phyloP scores from a whole-genome alignment of 2,113 vertebrate genomes.

The Loxodonta africana region DNA sequence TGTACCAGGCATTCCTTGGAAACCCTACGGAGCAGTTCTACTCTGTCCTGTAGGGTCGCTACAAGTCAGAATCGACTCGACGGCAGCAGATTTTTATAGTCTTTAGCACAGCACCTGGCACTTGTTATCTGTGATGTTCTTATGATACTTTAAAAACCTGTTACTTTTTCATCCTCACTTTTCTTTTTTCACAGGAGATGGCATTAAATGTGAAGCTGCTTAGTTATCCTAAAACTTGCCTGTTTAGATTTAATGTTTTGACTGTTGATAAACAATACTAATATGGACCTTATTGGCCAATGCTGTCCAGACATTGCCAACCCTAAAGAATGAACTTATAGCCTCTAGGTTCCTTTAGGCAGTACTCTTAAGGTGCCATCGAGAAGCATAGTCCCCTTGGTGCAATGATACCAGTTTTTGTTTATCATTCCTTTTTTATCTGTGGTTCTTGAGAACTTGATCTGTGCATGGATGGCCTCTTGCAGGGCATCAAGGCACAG shows the following conservation, averaged over 20 bases:
- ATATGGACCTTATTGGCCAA: not conserved
- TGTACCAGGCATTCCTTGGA: too few species aligned
- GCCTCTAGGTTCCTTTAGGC: not conserved
- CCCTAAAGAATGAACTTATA: not conserved
- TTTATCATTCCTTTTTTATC: not conserved
- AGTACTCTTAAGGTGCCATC: not conserved
- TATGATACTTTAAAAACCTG: not conserved
- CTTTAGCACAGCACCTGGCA: not conserved
- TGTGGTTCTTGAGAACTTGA: not conserved
- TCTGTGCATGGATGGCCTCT: not conserved
- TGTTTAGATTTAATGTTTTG: not conserved
- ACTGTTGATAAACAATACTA: not conserved
- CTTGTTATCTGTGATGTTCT: not conserved
- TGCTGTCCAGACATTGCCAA: not conserved
- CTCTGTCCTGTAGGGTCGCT: too few species aligned
- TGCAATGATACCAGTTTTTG: not conserved
- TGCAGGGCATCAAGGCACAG: not conserved
- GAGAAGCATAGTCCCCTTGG: not conserved
- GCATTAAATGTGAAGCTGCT: not conserved
- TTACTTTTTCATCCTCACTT: not conserved
- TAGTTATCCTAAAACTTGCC: not conserved
- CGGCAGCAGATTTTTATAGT: too few species aligned
- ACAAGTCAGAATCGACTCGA: too few species aligned
- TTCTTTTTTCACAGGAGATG: not conserved
- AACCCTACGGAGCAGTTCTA: too few species aligned